Conservation (phyloP, 2,797 vertebrate genomes). For the Rousettus madagascariensis region DNA sequence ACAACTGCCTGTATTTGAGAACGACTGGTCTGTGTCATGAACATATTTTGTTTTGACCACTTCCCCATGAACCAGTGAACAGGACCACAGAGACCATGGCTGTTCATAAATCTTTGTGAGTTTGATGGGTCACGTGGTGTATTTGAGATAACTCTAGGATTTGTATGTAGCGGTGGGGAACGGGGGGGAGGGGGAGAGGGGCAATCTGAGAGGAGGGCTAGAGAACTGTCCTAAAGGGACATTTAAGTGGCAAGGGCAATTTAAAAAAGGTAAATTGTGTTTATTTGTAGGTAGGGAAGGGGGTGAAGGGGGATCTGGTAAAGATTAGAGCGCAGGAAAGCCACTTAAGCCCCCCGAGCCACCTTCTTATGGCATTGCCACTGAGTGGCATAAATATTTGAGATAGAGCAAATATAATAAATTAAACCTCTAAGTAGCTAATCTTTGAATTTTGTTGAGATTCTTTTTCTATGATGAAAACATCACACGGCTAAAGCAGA, state of each 20-base stretch:
- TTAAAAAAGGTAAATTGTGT: not conserved
- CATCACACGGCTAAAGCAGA: not conserved
- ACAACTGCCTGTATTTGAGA: fast-evolving
- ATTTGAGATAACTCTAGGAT: not conserved
- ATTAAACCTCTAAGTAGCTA: not conserved
- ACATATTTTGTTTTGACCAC: not conserved
- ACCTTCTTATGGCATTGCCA: not conserved
- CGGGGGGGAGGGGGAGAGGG: no score
- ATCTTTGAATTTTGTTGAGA: not conserved
- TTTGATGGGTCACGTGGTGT: not conserved
- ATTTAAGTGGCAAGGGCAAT: not conserved
- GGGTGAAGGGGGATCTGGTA: not conserved
- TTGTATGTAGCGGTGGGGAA: not conserved
- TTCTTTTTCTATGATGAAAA: not conserved
- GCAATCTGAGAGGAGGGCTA: not conserved
- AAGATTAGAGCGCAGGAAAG: not conserved
- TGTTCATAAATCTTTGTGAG: not conserved
- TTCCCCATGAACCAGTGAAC: not conserved
- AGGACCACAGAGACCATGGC: not conserved
- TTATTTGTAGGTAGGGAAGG: not conserved
- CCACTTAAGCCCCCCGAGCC: not conserved
- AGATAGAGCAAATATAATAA: not conserved
- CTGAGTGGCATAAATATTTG: no score
- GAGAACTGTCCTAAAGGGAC: not conserved
- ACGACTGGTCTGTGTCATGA: not conserved